Conservation (phyloP, 2,113 vertebrate species). For the Tachysurus fulvidraco region DNA sequence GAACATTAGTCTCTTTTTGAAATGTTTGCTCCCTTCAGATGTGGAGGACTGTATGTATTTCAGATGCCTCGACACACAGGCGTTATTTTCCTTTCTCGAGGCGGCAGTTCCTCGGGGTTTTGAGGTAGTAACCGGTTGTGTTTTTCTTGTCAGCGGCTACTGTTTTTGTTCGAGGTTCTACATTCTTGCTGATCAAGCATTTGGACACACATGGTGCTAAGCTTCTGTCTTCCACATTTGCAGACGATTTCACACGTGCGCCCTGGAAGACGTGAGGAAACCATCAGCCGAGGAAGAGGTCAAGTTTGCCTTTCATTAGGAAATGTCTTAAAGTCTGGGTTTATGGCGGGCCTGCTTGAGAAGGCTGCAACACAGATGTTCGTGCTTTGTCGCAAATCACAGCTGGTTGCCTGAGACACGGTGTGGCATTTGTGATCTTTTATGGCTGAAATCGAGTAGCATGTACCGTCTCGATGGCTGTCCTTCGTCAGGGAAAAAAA, state of each 20-base stretch:
- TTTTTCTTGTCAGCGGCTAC: slow-evolving; percentile 69
- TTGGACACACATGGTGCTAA: slow-evolving; percentile 41
- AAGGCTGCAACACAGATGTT: slow-evolving; percentile 62
- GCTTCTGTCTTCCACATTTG: slow-evolving; percentile 47
- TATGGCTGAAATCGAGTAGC: slow-evolving; percentile 50
- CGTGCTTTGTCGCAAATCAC: slow-evolving; percentile 49
- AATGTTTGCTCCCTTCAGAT: slow-evolving; percentile 44
- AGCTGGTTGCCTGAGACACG: slow-evolving; percentile 49
- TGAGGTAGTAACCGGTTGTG: slow-evolving; percentile 49
- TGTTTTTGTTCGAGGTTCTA: slow-evolving; percentile 64
- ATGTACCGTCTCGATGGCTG: slow-evolving; percentile 29
- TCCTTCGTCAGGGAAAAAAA: slow-evolving; percentile 18
- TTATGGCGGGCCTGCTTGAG: slow-evolving; percentile 53
- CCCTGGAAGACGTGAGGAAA: slow-evolving; percentile 25
- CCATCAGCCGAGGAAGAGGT: slow-evolving; percentile 14
- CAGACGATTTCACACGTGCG: slow-evolving; percentile 14
- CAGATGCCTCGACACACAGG: slow-evolving; percentile 50
- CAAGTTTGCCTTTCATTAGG: slow-evolving; percentile 65
- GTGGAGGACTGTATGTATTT: slow-evolving; percentile 56
- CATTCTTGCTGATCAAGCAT: slow-evolving; percentile 52
- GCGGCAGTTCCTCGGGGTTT: slow-evolving; percentile 52
- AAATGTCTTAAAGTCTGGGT: slow-evolving; percentile 51
- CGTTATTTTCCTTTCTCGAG: slow-evolving; percentile 67
- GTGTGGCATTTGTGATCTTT: slow-evolving; percentile 50
- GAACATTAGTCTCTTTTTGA: slow-evolving; percentile 56